Conservation (phyloP, 1,140 invertebrate species). For the Diuraphis noxia region DNA sequence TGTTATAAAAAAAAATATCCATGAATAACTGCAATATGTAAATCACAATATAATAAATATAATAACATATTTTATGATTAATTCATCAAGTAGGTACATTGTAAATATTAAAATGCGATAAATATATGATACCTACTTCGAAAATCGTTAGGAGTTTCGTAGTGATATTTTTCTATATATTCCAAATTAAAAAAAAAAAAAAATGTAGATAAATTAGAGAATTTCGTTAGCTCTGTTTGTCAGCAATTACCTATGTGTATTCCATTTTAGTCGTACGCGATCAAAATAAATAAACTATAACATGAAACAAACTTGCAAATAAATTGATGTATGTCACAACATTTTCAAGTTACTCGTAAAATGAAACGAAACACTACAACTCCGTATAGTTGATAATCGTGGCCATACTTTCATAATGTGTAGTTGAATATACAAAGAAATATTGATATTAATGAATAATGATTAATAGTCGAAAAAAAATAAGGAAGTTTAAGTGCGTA, state of each 20-base stretch:
- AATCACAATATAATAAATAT: background rate
- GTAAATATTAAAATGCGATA: background rate
- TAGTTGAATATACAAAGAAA: background rate
- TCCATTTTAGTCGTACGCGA: background rate
- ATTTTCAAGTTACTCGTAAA: background rate
- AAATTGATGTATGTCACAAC: background rate
- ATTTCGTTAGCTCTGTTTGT: background rate
- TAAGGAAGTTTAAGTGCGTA: background rate
- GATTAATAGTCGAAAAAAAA: background rate
- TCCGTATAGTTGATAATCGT: background rate
- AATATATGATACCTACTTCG: background rate
- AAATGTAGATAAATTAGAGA: background rate
- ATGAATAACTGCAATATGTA: background rate
- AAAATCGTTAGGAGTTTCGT: background rate
- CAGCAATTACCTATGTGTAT: background rate
- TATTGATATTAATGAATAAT: conserved; percentile 7
- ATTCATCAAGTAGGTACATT: background rate
- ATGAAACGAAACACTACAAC: background rate
- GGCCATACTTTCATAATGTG: background rate
- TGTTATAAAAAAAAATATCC: background rate
- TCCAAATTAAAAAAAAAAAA: background rate
- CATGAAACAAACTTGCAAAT: background rate
- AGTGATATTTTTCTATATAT: background rate
- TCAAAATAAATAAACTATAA: background rate
- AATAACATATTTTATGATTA: no score